Percentiles rank a stretch among this genome's conserved stretches.
phyloP scores from a whole-genome alignment of 2,888 invertebrate genomes.

The Melinaea marsaeus region DNA sequence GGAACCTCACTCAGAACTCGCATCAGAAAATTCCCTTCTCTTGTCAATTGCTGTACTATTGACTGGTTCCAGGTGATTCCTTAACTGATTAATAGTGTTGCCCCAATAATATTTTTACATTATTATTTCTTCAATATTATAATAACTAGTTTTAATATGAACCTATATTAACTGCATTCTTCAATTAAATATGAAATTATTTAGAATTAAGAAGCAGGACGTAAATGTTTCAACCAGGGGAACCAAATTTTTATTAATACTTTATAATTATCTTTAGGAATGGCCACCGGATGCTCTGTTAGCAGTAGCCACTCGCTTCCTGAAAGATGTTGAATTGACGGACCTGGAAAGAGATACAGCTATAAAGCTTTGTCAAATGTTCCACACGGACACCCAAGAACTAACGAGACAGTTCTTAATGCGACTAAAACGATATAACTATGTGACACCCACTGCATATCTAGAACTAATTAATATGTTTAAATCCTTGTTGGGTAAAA shows the following conservation, averaged over 20 bases:
- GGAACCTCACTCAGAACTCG: slow-evolving; percentile 90
- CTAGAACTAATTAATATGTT: slow-evolving; percentile 94
- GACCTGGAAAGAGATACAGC: slow-evolving; percentile 85
- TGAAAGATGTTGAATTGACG: slow-evolving; percentile 87
- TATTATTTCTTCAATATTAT: too few species aligned
- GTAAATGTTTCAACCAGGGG: too few species aligned
- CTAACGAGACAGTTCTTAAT: slow-evolving; percentile 81
- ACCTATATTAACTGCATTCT: too few species aligned
- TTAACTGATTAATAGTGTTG: too few species aligned
- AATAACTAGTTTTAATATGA: too few species aligned
- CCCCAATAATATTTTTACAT: too few species aligned
- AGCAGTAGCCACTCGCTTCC: slow-evolving; percentile 90
- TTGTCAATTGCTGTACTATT: slow-evolving; percentile 96
- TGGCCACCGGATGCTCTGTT: slow-evolving; percentile 96
- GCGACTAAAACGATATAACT: slow-evolving; percentile 85
- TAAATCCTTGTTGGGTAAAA: slow-evolving; percentile 85
- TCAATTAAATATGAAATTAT: too few species aligned
- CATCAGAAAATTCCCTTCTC: slow-evolving; percentile 92
- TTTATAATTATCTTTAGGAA: slow-evolving; percentile 68
- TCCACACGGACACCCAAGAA: slow-evolving; percentile 89
- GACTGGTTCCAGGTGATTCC: slow-evolving; percentile 91
- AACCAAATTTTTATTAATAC: background rate
- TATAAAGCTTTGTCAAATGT: slow-evolving; percentile 92
- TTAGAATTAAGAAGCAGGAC: too few species aligned
- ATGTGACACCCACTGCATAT: slow-evolving; percentile 96